Evolutionary conservation across 2,113 vertebrate genomes (phyloP), one percentile per base, ranked within the genome.

Genomic region (Tonatia bakeri): DNA sequence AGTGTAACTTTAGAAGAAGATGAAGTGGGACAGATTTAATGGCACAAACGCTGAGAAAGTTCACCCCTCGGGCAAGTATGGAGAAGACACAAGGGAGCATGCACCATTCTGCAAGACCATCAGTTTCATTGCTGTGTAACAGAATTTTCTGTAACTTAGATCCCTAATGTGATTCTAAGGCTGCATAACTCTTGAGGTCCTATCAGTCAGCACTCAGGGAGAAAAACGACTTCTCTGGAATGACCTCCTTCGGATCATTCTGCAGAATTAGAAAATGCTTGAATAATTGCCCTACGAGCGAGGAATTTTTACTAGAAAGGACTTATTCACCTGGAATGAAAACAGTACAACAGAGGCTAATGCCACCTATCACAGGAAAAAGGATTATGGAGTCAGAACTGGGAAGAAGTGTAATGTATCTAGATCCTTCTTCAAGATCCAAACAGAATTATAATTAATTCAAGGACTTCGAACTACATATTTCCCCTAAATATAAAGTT

Each of bases 381-480:
- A 73, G 17, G 12, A 90, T 45, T 47, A 19, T 8, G 77, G 54
- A 80, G 19, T 85, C 67, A 90, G 31, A 82, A 67, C 4, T 2
- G n/a, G 38, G 17, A 61, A 76, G 38, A 92, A 87, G 13, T 64
- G 3, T 31, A 76, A 94, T 81, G 91, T 22, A 77, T 92, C 70
- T 85, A 67, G 28, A 56, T 77, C 22, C 7, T 89, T 91, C 80
- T 17, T 87, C 45, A 82, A 70, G 38, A 45, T 94, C n/a, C 26
- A 15, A n/a, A 92, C 84, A 69, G 33, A 36, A 65, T 4, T 90
- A 52, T 59, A 83, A 73, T 64, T 93, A 89, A 96, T 90, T 94
- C 87, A 82, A 87, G 15, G 17, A 75, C 33, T 36, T 8, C 45
- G 86, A 84, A 64, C 9, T 89, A 91, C 72, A 82, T 47, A 56